phyloP scores from a whole-genome alignment of 2,888 invertebrate species.

The Ceraclea dissimilis region DNA sequence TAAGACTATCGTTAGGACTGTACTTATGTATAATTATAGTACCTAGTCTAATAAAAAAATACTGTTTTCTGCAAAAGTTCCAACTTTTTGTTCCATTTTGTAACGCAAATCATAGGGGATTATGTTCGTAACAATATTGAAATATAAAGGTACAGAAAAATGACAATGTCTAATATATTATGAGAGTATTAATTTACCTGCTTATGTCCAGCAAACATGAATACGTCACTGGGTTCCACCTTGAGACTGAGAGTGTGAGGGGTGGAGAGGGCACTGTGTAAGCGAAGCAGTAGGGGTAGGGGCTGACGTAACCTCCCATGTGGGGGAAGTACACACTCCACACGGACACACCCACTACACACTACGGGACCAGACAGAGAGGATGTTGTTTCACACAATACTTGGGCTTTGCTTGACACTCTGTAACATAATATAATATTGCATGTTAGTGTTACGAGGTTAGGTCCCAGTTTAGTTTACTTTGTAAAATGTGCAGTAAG shows the following conservation, averaged over 20 bases:
- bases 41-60: too few relatives aligned
- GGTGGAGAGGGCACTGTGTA: conserved; percentile 64
- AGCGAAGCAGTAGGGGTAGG: conserved; percentile 59
- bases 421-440: conserved; percentile 11
- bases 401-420: conserved; percentile 40
- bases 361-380: conserved; percentile 56
- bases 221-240: conserved; percentile 80
- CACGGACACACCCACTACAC: conserved; percentile 30
- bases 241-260: conserved; percentile 65
- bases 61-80: too few relatives aligned
- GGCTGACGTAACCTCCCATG: conserved; percentile 67
- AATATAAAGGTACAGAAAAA: too few relatives aligned
- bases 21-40: too few relatives aligned
- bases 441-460: too few relatives aligned
- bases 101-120: too few relatives aligned
- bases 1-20: too few relatives aligned
- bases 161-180: too few relatives aligned
- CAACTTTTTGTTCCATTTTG: too few relatives aligned
- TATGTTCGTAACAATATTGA: too few relatives aligned
- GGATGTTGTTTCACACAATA: conserved; percentile 48
- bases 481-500: too few relatives aligned
- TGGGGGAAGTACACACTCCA: conserved; percentile 60
- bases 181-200: too few relatives aligned
- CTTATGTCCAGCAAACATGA: conserved; percentile 93
- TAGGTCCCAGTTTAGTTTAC: not conserved